phyloP scores from a whole-genome alignment of 2,888 invertebrate species.

The Itoplectis maculator region DNA sequence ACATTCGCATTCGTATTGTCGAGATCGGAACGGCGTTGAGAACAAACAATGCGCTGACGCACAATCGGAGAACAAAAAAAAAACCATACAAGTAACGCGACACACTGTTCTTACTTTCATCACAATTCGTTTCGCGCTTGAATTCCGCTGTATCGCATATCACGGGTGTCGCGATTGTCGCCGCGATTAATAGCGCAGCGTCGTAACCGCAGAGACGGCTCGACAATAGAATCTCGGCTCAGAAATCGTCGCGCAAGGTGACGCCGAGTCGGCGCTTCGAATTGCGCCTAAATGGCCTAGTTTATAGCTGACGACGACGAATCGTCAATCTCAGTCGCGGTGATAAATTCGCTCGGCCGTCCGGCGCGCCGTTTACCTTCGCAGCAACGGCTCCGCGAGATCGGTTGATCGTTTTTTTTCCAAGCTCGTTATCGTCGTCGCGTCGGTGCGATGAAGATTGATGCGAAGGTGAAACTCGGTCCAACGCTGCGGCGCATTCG shows the following conservation, averaged over 20 bases:
- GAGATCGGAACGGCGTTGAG: conserved; percentile 22
- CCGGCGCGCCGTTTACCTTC: not conserved
- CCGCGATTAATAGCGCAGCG: not conserved
- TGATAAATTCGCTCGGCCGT: conserved; percentile 3
- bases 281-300: conserved; percentile 4
- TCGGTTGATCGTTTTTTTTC: not conserved
- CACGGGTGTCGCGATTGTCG: not conserved
- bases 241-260: not conserved
- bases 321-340: conserved; percentile 6
- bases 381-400: not conserved
- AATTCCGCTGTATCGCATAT: not conserved
- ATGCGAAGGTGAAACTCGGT: not conserved
- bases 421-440: not conserved
- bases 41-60: conserved; percentile 13
- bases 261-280: not conserved
- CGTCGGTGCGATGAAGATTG: not conserved
- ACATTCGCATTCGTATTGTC: conserved; percentile 33
- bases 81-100: not conserved
- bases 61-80: not conserved
- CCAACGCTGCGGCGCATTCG: too few relatives aligned
- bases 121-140: conserved; percentile 16
- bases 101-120: not conserved
- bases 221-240: not conserved
- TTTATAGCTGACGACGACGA: not conserved
- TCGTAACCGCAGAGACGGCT: not conserved